A percentile compares a stretch with the other conserved stretches of the same genome.
Conservation (phyloP, 2,113 vertebrate genomes). For the Ranitomeya imitator region DNA sequence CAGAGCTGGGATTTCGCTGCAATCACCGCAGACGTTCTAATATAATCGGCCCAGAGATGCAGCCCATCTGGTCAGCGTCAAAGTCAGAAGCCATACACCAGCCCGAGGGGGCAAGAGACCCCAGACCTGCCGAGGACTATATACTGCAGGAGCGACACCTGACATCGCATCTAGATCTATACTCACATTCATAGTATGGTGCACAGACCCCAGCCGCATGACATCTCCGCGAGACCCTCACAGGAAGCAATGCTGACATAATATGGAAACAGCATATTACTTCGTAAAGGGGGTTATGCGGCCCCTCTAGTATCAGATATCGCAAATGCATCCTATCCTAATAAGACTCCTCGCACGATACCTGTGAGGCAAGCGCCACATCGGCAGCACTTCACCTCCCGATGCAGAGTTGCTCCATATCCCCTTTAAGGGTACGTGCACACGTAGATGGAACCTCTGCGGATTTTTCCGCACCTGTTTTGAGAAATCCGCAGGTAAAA, state of each 20-base stretch:
- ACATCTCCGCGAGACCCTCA: no score
- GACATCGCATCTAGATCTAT: background rate
- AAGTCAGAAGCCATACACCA: background rate
- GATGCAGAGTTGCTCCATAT: no score
- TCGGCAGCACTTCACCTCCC: no score
- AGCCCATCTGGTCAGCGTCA: conserved; percentile 40
- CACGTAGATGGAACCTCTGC: no score
- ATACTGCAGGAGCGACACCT: background rate
- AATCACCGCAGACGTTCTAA: conserved; percentile 33
- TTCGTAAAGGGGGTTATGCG: no score
- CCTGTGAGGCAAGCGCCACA: no score
- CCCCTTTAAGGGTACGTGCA: no score
- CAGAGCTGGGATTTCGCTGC: conserved; percentile 1
- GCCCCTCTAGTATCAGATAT: no score
- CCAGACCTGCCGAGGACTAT: background rate
- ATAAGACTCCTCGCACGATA: no score
- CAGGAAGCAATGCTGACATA: background rate
- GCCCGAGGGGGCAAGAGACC: background rate
- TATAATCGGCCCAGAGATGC: conserved; percentile 25
- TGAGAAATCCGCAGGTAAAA: no score
- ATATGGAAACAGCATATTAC: background rate
- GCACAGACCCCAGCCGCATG: background rate
- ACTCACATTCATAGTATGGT: background rate
- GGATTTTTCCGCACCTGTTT: no score
- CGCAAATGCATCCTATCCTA: no score